phyloP scores from a whole-genome alignment of 2,888 invertebrate species.

The Pseudococcus jackbeardsleyi region DNA sequence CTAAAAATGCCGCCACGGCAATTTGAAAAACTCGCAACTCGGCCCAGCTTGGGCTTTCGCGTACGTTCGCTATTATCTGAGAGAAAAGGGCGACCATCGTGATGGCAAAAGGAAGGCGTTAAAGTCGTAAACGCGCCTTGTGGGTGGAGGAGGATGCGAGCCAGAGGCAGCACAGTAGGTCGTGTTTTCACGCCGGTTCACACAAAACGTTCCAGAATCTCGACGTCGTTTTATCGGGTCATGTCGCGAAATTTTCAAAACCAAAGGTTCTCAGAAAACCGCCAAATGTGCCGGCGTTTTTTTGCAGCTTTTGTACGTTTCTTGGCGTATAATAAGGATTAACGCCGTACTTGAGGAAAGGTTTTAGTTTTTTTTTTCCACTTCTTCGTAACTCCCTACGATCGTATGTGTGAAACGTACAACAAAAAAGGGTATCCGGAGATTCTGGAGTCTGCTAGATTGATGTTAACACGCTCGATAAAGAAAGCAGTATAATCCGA shows the following conservation, averaged over 20 bases:
- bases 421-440: not conserved
- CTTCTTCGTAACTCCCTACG: not conserved
- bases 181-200: slow-evolving; percentile 21
- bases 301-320: not conserved
- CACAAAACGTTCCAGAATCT: not conserved
- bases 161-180: slow-evolving; percentile 5
- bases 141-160: not conserved
- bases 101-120: slow-evolving; percentile 8
- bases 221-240: not conserved
- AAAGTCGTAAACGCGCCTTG: slow-evolving; percentile 2
- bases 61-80: not conserved
- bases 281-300: not conserved
- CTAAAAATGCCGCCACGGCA: not conserved
- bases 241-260: slow-evolving; percentile 6
- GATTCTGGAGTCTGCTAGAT: not conserved
- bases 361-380: not conserved
- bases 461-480: slow-evolving; percentile 28
- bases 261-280: not conserved
- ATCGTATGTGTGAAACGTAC: not conserved
- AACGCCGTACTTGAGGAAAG: not conserved
- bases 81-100: not conserved
- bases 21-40: not conserved
- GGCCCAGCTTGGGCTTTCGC: not conserved
- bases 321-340: not conserved
- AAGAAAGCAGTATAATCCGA: slow-evolving; percentile 12